Evolutionary conservation across 2,888 invertebrate genomes (phyloP), one percentile per base, ranked within the genome.

Genomic region (Beris morrisii): DNA sequence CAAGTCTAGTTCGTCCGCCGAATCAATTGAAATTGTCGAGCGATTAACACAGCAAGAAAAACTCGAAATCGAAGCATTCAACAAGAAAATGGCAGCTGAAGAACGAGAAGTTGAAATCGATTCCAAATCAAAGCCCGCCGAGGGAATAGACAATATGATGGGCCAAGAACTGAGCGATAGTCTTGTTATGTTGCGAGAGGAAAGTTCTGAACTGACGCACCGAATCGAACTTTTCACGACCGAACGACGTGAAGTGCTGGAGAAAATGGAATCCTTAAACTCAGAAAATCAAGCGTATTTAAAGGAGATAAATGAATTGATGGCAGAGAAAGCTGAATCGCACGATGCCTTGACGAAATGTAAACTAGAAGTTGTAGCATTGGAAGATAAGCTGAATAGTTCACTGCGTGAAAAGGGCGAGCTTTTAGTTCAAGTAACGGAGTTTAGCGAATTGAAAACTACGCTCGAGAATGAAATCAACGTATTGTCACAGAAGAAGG

Each of bases 11-110:
- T 89, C 89, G 63, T 89, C 89, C 0, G 89, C 88, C 4, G 89
- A 89, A 78, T 89, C 89, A 56, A 90, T 90, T 61, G 89, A 89
- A 80, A 89, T 89, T 68, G 89, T 89, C 1, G 89, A 89, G 74
- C 83, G 87, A 12, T 80, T 89, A 68, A 88, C 88, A 15, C 87
- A 87, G 68, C 88, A 88, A 79, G 88, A 88, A 76, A 88, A 87
- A 74, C 75, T 88, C 53, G 88, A 89, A 77, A 81, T 88, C 59
- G 88, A 88, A 76, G 86, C 86, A 71, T 88, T 87, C 72, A 87
- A 87, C 71, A 86, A 87, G 74, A 79, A 78, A 61, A 73, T 76
- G 58, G 38, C 61, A 4, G 12, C 50, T 7, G 46, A 15, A 7
- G 38, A 61, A 38, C 11, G 6, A 5, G 38, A 43, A 3, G 52